A percentile compares a stretch with the other conserved stretches of the same genome.
phyloP scores from a whole-genome alignment of 2,113 vertebrate genomes.

The Chloroceryle aenea region DNA sequence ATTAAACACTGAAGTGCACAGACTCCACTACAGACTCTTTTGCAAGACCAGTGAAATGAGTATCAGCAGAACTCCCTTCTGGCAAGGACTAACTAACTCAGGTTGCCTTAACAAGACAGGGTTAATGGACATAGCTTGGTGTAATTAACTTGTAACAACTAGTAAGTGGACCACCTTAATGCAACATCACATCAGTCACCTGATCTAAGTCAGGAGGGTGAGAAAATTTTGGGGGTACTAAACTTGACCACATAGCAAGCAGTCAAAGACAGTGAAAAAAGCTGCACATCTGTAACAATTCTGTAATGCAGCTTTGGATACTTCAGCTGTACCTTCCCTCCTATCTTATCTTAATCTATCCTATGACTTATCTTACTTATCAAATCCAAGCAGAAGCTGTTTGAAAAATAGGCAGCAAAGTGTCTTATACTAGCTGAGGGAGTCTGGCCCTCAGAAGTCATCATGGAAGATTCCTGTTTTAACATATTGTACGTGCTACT shows the following conservation, averaged over 20 bases:
- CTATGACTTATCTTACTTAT: neutral
- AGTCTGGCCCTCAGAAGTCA: neutral
- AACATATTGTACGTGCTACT: neutral
- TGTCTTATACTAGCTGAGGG: neutral
- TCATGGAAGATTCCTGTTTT: neutral
- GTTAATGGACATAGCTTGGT: neutral
- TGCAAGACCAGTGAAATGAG: neutral
- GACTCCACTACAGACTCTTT: neutral
- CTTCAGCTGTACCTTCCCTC: neutral
- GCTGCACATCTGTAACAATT: neutral
- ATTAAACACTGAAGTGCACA: neutral
- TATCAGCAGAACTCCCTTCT: neutral
- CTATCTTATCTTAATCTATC: neutral
- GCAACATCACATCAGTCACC: neutral
- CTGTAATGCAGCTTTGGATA: neutral
- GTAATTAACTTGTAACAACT: neutral
- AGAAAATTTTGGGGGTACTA: neutral
- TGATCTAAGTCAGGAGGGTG: neutral
- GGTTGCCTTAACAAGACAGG: neutral
- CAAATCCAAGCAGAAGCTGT: neutral
- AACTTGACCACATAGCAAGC: neutral
- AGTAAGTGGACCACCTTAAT: neutral
- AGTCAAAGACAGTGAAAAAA: neutral
- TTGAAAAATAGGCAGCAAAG: neutral
- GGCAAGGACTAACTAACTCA: neutral